Evolutionary conservation across 2,888 invertebrate genomes (phyloP).

Genomic region (Campoletis raptor): DNA sequence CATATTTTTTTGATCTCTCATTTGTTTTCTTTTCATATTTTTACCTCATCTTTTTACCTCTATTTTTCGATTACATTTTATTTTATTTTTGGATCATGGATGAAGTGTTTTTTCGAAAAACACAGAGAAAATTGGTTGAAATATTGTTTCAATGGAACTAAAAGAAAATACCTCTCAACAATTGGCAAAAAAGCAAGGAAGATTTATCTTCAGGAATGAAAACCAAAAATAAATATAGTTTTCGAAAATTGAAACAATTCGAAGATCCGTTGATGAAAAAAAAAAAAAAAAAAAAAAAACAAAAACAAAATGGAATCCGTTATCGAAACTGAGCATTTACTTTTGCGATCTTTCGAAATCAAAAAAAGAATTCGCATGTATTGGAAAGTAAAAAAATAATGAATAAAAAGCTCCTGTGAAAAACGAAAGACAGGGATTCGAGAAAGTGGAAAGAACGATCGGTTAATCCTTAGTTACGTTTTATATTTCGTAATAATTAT

Average conservation of each 20-base stretch:
- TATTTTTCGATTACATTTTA: not conserved
- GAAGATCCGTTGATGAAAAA: too few species aligned
- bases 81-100: not conserved
- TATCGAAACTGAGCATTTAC: not conserved
- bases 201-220: too few species aligned
- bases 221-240: too few species aligned
- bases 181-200: too few species aligned
- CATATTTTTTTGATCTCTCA: not conserved
- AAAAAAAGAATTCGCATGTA: not conserved
- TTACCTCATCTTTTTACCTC: not conserved
- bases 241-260: too few species aligned
- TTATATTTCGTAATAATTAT: not conserved
- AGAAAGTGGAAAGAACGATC: not conserved
- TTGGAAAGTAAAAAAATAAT: not conserved
- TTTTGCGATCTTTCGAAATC: conserved; percentile 27
- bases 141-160: too few species aligned
- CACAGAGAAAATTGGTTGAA: too few species aligned
- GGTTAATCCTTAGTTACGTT: not conserved
- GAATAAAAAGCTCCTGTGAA: not conserved
- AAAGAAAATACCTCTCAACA: too few species aligned
- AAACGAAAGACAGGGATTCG: not conserved
- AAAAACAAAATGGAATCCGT: too few species aligned
- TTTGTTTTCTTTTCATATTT: not conserved
- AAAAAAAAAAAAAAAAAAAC: too few species aligned
- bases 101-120: too few species aligned